phyloP scores from a whole-genome alignment of 2,888 invertebrate genomes.

The Diplolepis rosae region DNA sequence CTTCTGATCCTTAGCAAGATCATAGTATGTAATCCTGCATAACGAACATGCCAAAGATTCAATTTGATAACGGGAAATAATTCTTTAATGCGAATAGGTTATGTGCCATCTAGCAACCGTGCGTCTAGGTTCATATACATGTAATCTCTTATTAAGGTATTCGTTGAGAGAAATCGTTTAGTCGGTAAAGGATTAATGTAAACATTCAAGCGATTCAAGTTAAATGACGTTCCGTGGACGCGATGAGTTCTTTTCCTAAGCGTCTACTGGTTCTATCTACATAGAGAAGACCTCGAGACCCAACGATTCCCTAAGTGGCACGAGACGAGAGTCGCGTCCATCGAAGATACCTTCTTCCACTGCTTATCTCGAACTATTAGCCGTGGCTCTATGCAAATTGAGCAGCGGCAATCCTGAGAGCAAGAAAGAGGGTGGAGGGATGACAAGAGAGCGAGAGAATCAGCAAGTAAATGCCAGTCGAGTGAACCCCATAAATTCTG shows the following conservation, averaged over 20 bases:
- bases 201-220: conserved; percentile 18
- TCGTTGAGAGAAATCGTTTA: conserved; percentile 18
- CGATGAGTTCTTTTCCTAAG: conserved; percentile 8
- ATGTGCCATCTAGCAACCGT: conserved; percentile 11
- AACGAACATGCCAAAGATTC: conserved; percentile 42
- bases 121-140: neutral
- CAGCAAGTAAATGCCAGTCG: conserved; percentile 56
- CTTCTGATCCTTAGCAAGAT: conserved; percentile 6
- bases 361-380: conserved; percentile 68
- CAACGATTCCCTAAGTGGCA: conserved; percentile 47
- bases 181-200: conserved; percentile 8
- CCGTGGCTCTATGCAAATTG: conserved; percentile 68
- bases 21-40: conserved; percentile 15
- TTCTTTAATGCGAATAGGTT: conserved; percentile 42
- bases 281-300: neutral
- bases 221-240: conserved; percentile 9
- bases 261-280: conserved; percentile 27
- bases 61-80: conserved; percentile 55
- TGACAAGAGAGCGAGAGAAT: conserved; percentile 30
- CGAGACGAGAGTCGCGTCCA: conserved; percentile 37
- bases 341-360: conserved; percentile 54
- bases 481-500: conserved; percentile 66
- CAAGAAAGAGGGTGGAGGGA: conserved; percentile 40
- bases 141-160: conserved; percentile 16
- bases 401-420: conserved; percentile 53